Base-by-base conservation (phyloP, 2,113 vertebrate species). In the Stegostoma tigrinum region DNA sequence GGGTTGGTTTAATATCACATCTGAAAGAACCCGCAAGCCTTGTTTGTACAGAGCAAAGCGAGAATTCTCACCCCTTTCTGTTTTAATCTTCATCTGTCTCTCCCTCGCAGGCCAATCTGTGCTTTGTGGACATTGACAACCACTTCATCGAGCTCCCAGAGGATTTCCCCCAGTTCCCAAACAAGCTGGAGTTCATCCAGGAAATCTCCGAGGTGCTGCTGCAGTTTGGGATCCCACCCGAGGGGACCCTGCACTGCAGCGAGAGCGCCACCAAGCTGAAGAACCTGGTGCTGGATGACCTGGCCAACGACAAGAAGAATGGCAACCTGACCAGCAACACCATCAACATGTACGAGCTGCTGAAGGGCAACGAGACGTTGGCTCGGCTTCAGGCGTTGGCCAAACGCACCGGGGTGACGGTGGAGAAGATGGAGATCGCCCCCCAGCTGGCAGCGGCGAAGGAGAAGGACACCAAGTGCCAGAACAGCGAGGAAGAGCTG, bases 101-200 rank as follows among this genome's bases (percentile, higher is more conserved):
- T 30, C 96, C 17, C 5, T 97, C 96, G 87, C 97, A 99, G 99
- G 98, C 99, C 85, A 99, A 99, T 96, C 97, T 99, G 96, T 99
- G 99, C 96, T 99, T 99, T 83, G 99, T 99, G 95, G 99, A 99
- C 96, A 98, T 99, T 0, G 99, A 99, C 96, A 99, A 98, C 97
- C 98, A 98, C 96, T 98, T 98, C 95, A 98, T 99, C 0, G 99
- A 99, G 94, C 96, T 98, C 75, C 99, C 99, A 0, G 99, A 99
- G 96, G 99, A 99, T 96, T 98, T 99, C 64, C 99, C 99, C 0
- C 97, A 98, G 96, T 99, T 99, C 95, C 99, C 99, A 86, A 98
- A 98, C 96, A 99, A 98, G 96, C 95, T 98, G 1, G 98, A 99
- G 97, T 98, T 99, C 23, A 98, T 99, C 96, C 98, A 98, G 96